These are phyloP conservation scores for Orussus abietinus DNA, from an alignment of 1,140 invertebrate genomes.

Conservation along the genomic window DNA sequence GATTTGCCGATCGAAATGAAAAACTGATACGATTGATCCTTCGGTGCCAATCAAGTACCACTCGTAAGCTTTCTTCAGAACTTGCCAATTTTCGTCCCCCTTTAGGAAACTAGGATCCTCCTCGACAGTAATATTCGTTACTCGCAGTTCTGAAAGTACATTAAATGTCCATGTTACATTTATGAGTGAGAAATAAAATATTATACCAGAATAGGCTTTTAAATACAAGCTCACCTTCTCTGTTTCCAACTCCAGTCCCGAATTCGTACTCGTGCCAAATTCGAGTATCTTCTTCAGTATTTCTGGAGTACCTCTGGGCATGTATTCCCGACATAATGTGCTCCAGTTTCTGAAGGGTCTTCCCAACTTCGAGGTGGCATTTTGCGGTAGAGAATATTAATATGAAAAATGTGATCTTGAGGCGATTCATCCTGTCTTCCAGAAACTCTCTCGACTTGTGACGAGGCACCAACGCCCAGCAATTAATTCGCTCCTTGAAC, in stretches of 20 bases:
- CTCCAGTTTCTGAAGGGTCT: slow-evolving; percentile 5
- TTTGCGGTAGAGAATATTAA: background rate
- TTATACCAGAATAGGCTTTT: background rate
- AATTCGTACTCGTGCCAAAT: slow-evolving; percentile 34
- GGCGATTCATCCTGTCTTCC: no score
- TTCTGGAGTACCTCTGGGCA: slow-evolving; percentile 4
- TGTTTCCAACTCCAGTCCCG: slow-evolving; percentile 26
- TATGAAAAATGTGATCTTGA: slow-evolving; percentile 5
- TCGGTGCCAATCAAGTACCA: no score
- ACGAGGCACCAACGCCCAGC: no score
- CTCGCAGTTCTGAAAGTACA: slow-evolving; percentile 25
- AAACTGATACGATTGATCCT: background rate
- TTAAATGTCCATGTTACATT: no score
- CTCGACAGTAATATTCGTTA: slow-evolving; percentile 23
- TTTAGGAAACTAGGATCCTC: slow-evolving; percentile 4
- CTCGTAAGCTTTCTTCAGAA: no score
- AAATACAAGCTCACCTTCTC: slow-evolving; percentile 27
- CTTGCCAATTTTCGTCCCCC: no score
- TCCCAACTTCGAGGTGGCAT: no score
- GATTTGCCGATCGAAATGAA: slow-evolving; percentile 11
- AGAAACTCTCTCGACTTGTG: no score
- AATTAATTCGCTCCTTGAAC: no score
- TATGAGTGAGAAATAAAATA: no score
- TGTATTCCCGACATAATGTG: slow-evolving; percentile 6
- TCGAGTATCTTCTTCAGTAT: slow-evolving; percentile 7